Evolutionary conservation across 2,888 invertebrate genomes (phyloP).

Genomic region (Sminthurinus aureus): DNA sequence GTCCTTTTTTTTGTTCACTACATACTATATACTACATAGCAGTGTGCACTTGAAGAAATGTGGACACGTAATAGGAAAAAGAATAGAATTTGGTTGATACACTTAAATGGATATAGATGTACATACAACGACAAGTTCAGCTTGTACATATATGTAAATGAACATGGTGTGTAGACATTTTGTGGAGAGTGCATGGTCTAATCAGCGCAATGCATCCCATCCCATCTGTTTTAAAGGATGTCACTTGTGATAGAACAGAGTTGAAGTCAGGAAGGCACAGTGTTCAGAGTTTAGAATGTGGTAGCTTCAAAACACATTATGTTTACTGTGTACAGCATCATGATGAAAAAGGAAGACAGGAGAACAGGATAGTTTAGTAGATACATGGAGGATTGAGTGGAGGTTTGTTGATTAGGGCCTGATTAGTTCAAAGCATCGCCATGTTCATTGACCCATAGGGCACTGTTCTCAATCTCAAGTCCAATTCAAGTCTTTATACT

Average conservation of each 20-base stretch:
- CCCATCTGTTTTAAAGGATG: slow-evolving; percentile 51
- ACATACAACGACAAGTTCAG: not conserved
- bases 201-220: slow-evolving; percentile 49
- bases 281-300: too few relatives aligned
- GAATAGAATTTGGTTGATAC: too few relatives aligned
- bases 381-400: slow-evolving; percentile 23
- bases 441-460: slow-evolving; percentile 54
- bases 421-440: slow-evolving; percentile 40
- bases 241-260: slow-evolving; percentile 47
- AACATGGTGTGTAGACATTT: not conserved
- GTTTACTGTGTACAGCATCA: too few relatives aligned
- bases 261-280: slow-evolving; percentile 18
- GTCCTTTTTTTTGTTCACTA: too few relatives aligned
- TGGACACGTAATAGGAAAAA: too few relatives aligned
- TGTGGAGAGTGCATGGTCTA: slow-evolving; percentile 31
- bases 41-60: too few relatives aligned
- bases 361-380: slow-evolving; percentile 6
- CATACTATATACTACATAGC: too few relatives aligned
- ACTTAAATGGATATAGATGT: not conserved
- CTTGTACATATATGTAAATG: not conserved
- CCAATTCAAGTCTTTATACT: slow-evolving; percentile 29
- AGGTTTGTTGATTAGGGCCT: slow-evolving; percentile 42
- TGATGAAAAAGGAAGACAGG: not conserved
- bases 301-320: too few relatives aligned
- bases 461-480: slow-evolving; percentile 42